Base-by-base conservation (phyloP, 1,140 invertebrate species). In the roundworm (Caenorhabditis elegans) region DNA sequence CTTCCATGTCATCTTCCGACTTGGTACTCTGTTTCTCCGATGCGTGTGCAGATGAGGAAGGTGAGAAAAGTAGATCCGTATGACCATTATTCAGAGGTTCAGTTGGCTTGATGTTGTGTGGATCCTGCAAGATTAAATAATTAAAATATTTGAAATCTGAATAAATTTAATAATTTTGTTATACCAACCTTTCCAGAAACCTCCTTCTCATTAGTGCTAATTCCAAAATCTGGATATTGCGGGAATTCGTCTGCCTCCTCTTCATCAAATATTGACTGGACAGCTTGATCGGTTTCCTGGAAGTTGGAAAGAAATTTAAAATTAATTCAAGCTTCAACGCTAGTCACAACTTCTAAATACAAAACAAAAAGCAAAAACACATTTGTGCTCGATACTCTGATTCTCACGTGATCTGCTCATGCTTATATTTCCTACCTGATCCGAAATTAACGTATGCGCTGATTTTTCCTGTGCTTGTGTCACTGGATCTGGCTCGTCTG, bases 211-310 rank as follows among this genome's bases (percentile, higher is more conserved):
- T 60, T 28, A n/a, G 8, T 53, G 4, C 15, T 31, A 26, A 60
- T 60, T 6, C 31, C 55, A 15, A 70, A 39, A 24, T 70, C 60
- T 19, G 60, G 60, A 70, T 70, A 70, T 24, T 70, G 60, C 11
- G 60, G 60, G 60, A 70, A 70, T 11, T 70, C 60, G 19, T 70
- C 60, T 22, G 60, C 60, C 22, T 70, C 60, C 13, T 70, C 60
- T 70, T 70, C 60, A 43, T 70, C 60, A 26, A 70, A 70, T 8
- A 70, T 70, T 4, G 60, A 70, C n/a, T 70, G 60, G 22, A 70
- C 60, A 5, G 60, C 60, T 43, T 70, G 60, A 70, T 70, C 60
- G 3, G 60, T 70, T 70, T 70, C 60, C 60, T 70, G 26, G 6
- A 70, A 43, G 5, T 43, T 15, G 15, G 39, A 43, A 43, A 43